Evolutionary conservation across 2,888 invertebrate species (phyloP), one percentile per base, ranked within the genome.

Genomic region (Sarcophaga caerulescens): DNA sequence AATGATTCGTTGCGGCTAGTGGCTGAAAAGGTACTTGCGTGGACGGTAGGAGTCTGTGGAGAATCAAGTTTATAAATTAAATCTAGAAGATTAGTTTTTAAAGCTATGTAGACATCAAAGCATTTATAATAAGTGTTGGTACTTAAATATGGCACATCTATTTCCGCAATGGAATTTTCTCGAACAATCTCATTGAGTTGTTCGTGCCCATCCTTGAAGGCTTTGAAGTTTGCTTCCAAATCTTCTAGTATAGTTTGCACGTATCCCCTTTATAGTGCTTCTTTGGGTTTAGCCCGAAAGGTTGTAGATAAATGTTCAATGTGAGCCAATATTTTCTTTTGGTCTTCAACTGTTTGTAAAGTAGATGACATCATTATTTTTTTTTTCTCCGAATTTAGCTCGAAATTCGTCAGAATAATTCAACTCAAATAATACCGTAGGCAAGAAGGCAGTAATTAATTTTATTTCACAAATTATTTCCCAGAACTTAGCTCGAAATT

Each of bases 11-110:
- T 82, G 4, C 71, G 63, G 65, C 45, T 14, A n/a, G 57, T 35
- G 17, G 68, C 19, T 23, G 76, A 57, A 14, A 82, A 77, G 19
- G 76, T 83, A 45, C 74, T 81, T 11, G 71, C 71, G 14, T 71
- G 81, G 8, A 52, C 57, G 21, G 59, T 60, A 57, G 81, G 75
- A 52, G 76, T 69, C 62, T 62, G 71, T 59, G 69, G 75, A 12
- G 70, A 68, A 11, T 75, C 70, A 62, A 75, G 66, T 57, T 81
- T 74, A 60, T 45, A 66, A 62, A 75, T 45, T 12, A 75, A 19
- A 69, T 81, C 63, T 6, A 76, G 68, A 10, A 76, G 12, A 47
- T 69, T 70, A 21, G 71, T 57, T 60, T 76, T 82, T 21, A 82
- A 45, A 23, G 73, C 35, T 19, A 81, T 68, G 25, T 74, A 75